Evolutionary conservation across 2,888 invertebrate genomes (phyloP), one percentile per base, ranked within the genome.

Genomic region (Mycogona germanica): DNA sequence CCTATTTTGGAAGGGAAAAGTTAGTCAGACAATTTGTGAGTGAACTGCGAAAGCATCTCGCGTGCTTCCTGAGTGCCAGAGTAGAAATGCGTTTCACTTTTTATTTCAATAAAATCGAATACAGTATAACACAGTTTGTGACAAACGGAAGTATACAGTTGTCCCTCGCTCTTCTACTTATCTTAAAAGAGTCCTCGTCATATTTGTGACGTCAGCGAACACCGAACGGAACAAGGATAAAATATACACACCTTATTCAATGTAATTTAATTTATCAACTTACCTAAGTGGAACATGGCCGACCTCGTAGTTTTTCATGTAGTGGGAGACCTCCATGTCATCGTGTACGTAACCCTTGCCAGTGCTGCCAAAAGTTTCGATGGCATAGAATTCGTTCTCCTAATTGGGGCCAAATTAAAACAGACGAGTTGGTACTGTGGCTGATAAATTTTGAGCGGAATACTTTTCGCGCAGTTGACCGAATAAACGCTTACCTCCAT

Each of bases 311-410:
- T 95, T 93, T 72, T 97, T 97, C 97, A 98, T 98, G 70, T 99
- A 99, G 73, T 98, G 98, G 17, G 96, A 97, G 64, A 91, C 89
- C 67, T 99, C 98, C 87, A 96, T 92, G 67, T 98, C 98, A 68
- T 99, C 97, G 67, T 97, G 96, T 2, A 99, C 97, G 57, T 70
- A 68, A 26, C 77, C 77, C 61, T 73, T 73, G n/a, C 98, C 98
- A 1, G 98, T 98, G 6, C 96, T 96, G 40, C 98, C 98, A 69
- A 98, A 98, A 0, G 98, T 99, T 74, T 98, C 98, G 63, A 98
- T 98, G 1, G 97, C 97, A 73, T 96, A 98, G 71, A 96, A 92
- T 72, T 97, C 97, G 67, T 93, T 91, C 70, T 97, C 97, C 72
- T 73, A 56, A n/a, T n/a, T n/a, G n/a, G n/a, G n/a, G n/a, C n/a